Evolutionary conservation across 1,140 invertebrate genomes (phyloP), one percentile per base, ranked within the genome.

Genomic region (Orussus abietinus): DNA sequence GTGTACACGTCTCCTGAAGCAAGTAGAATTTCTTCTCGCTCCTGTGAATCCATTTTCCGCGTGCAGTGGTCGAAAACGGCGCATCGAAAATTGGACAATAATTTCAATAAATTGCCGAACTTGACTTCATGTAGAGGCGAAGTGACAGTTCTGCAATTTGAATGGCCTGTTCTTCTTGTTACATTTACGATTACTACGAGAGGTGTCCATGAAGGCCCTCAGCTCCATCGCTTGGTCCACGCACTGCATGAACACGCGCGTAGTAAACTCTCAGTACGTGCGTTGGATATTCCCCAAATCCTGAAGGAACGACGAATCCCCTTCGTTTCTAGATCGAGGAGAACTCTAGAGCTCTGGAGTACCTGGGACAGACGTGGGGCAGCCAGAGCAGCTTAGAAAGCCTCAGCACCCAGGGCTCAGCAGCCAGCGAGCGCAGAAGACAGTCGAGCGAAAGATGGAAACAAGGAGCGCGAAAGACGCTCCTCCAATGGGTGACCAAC

Each of bases 401-500:
- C 49, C 72, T 79, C 49, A 77, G 78, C 38, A 83, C 83, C 20
- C 79, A 79, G 11, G 79, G 80, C 28, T 84, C 84, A 18, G 75
- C 77, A 9, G 75, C 80, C n/a, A 74, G 70, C 44, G 69, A 70
- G 42, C 49, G 66, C 5, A 67, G 59, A 57, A 69, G 66, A 46
- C 52, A 55, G 49, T 71, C 64, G 44, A 70, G 59, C 28, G 85
- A 90, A 58, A 82, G 84, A 71, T 86, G 85, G 85, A 85, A 88
- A 70, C 83, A 90, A 64, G 89, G 91, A 32, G 92, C 91, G 42
- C 83, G 89, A 62, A 94, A 93, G 76, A 92, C 91, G 25, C 74
- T 98, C 20, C 70, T 98, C 32, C 86, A 92, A 55, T 98, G 95
- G 95, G 93, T 96, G 22, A 88, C 91, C 38, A 92, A 92, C 63